Base-by-base conservation (phyloP, 2,797 vertebrate species). In the Acanthis flammea region DNA sequence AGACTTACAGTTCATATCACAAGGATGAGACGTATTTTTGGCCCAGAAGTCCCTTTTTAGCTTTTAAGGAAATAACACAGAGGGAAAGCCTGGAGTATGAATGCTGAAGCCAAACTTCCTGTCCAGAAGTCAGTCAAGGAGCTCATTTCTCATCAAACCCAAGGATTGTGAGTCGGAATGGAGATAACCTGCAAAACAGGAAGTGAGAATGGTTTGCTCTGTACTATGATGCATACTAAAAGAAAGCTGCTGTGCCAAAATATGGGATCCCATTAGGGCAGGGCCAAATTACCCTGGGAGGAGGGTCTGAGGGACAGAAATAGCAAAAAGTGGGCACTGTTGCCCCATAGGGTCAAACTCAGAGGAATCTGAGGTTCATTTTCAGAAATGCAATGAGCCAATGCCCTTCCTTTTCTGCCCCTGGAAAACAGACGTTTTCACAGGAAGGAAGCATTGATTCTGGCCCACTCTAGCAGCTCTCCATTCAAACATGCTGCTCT, bases 191-290 rank as follows among this genome's bases (percentile, higher is more conserved):
- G 14, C 6, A 58, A 60, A 24, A 66, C 30, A 23, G 3, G 17
- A 28, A 9, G 14, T 30, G 7, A 48, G 2, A 37, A 12, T 23
- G 7, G 19, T 78, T 87, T 85, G 10, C 12, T 55, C 7, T 28
- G 30, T 14, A 7, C 33, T 12, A 11, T 25, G 41, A 53, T 16
- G 48, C 13, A 28, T 18, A 4, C 23, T 22, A 7, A 55, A 84
- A 73, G 15, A 58, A 61, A 42, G 1, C 16, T 25, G 25, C 3
- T 17, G 7, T 23, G 18, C 37, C 42, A 58, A 65, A 77, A 24
- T 8, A 25, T 57, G 39, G 21, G 24, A 77, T 58, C 17, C 18
- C 35, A 6, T 1, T 1, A 0, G 10, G 10, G 12, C 14, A 47
- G 14, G 11, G 15, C 37, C 24, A 42, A 19, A 41, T 41, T 55